These are phyloP conservation scores for Arion vulgaris DNA, from an alignment of 1,140 invertebrate species.

Conservation along the genomic window DNA sequence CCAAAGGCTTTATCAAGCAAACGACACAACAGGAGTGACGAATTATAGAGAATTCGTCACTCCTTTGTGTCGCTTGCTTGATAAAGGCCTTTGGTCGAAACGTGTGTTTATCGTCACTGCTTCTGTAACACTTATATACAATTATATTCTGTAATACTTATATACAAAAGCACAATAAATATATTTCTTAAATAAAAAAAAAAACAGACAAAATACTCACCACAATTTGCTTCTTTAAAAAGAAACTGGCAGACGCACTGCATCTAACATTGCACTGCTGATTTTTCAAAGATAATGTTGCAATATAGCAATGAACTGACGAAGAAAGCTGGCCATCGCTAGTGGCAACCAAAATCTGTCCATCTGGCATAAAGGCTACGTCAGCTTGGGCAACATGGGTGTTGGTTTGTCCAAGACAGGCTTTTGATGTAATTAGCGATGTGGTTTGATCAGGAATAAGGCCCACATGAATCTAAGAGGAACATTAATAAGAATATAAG, in stretches of 20 bases:
- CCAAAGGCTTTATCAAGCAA: too few relatives aligned
- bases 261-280: slow-evolving; percentile 75
- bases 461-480: slow-evolving; percentile 43
- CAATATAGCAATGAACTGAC: slow-evolving; percentile 83
- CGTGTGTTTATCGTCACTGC: too few relatives aligned
- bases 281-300: slow-evolving; percentile 76
- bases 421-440: slow-evolving; percentile 59
- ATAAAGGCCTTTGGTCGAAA: too few relatives aligned
- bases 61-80: too few relatives aligned
- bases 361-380: slow-evolving; percentile 76
- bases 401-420: slow-evolving; percentile 83
- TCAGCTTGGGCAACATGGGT: slow-evolving; percentile 83
- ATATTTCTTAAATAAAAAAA: too few relatives aligned
- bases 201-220: slow-evolving; percentile 4
- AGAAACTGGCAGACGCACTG: slow-evolving; percentile 87
- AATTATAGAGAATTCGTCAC: too few relatives aligned
- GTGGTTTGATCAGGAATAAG: slow-evolving; percentile 46
- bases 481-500: not conserved
- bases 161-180: too few relatives aligned
- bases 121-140: too few relatives aligned
- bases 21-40: too few relatives aligned
- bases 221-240: slow-evolving; percentile 78
- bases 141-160: too few relatives aligned
- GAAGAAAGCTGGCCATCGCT: slow-evolving; percentile 79
- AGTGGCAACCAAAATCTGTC: slow-evolving; percentile 85